phyloP scores from a whole-genome alignment of 2,113 vertebrate genomes.

The Petaurus breviceps region DNA sequence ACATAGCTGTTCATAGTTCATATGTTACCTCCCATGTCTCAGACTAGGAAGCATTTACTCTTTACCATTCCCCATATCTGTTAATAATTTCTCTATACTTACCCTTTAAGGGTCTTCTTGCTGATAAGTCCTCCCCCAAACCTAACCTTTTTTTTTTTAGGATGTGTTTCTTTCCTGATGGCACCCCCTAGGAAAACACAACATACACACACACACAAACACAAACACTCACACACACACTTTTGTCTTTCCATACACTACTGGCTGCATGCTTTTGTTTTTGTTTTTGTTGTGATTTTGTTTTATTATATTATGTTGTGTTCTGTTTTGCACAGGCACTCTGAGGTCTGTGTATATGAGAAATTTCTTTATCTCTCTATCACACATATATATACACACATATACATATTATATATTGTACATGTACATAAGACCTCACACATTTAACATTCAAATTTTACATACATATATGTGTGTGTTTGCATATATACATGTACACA shows the following conservation, averaged over 20 bases:
- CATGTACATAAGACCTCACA: too few relatives aligned
- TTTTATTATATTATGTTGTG: not conserved
- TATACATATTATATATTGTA: too few relatives aligned
- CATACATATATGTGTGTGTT: too few relatives aligned
- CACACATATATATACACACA: too few relatives aligned
- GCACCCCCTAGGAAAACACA: not conserved
- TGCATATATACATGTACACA: too few relatives aligned
- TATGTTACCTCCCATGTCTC: not conserved
- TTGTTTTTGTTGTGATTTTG: not conserved
- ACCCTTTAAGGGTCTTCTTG: not conserved
- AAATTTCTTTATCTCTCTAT: too few relatives aligned
- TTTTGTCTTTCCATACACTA: not conserved
- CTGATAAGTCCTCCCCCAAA: not conserved
- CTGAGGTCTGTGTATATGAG: too few relatives aligned
- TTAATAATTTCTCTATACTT: not conserved
- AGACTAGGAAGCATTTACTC: not conserved
- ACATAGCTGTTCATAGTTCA: not conserved
- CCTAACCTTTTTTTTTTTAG: not conserved
- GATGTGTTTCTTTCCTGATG: not conserved
- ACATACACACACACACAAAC: too few relatives aligned
- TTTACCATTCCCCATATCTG: not conserved
- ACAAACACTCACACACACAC: not conserved
- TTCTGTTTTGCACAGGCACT: too few relatives aligned
- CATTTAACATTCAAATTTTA: too few relatives aligned
- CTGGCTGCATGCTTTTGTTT: not conserved